phyloP scores from a whole-genome alignment of 2,888 invertebrate species.

The Ennomos erosarius region DNA sequence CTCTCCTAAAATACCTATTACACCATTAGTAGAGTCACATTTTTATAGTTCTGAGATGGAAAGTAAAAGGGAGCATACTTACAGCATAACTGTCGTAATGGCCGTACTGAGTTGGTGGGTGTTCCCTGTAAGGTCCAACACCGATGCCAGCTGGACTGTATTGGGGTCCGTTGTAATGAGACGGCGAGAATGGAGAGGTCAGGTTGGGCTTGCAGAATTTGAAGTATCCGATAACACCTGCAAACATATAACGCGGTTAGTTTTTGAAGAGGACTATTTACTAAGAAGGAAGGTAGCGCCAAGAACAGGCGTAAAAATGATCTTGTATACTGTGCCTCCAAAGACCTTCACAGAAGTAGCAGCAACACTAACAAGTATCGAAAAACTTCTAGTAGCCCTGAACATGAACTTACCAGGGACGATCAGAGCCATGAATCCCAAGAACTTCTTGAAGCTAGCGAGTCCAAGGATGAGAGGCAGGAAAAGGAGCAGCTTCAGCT shows the following conservation, averaged over 20 bases:
- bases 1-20: too few species aligned
- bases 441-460: slow-evolving; percentile 93
- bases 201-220: slow-evolving; percentile 92
- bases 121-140: slow-evolving; percentile 85
- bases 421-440: slow-evolving; percentile 92
- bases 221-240: slow-evolving; percentile 93
- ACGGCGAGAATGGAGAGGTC: slow-evolving; percentile 80
- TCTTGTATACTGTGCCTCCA: too few species aligned
- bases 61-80: slow-evolving; percentile 43
- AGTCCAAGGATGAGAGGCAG: slow-evolving; percentile 93
- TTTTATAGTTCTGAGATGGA: too few species aligned
- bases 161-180: slow-evolving; percentile 86
- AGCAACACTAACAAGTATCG: too few species aligned
- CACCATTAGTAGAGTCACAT: too few species aligned
- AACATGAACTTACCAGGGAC: slow-evolving; percentile 84
- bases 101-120: slow-evolving; percentile 61
- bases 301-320: too few species aligned
- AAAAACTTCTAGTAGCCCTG: too few species aligned
- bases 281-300: too few species aligned
- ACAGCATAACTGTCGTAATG: slow-evolving; percentile 79
- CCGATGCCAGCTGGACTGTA: slow-evolving; percentile 92
- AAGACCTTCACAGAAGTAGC: too few species aligned
- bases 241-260: slow-evolving; percentile 17
- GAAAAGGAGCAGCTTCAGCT: slow-evolving; percentile 92
- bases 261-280: too few species aligned